These are phyloP conservation scores for Chondrilla cf. caribensis DNA, from an alignment of 37 sponge, comb jelly and placozoan species.

Conservation along the genomic window DNA sequence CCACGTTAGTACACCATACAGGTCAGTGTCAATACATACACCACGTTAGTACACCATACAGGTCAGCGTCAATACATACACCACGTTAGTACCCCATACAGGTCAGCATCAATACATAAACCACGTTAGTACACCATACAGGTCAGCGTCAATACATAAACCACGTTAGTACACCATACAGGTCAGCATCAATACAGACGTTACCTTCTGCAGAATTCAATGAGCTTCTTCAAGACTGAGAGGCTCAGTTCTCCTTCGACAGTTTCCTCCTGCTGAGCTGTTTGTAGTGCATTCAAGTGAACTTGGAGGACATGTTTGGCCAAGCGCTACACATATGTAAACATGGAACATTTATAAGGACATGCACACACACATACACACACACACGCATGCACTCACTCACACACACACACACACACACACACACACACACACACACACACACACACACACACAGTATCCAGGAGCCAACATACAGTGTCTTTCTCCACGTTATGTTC, in stretches of 20 bases:
- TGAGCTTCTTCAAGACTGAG: constrained; percentile 84
- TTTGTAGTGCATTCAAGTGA: constrained; percentile 85
- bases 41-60: too few species aligned
- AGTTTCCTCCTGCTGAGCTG: constrained; percentile 49
- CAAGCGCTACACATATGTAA: constrained; percentile 43
- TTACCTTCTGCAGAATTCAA: constrained; percentile 80
- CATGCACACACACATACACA: neutral
- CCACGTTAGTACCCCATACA: too few species aligned
- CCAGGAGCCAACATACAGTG: constrained; percentile 41
- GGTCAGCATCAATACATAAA: too few species aligned
- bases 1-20: constrained; percentile 52
- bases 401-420: neutral
- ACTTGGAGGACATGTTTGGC: constrained; percentile 98
- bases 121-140: too few species aligned
- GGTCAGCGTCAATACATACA: too few species aligned
- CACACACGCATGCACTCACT: neutral
- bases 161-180: too few species aligned
- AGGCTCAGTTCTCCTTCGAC: constrained; percentile 89
- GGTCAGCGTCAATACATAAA: too few species aligned
- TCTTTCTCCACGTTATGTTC: constrained; percentile 90
- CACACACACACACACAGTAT: too few species aligned
- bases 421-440: too few species aligned
- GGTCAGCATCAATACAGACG: too few species aligned
- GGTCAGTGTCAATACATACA: too few species aligned
- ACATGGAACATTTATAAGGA: neutral